These are phyloP conservation scores for Dipodomys stephensi DNA, from an alignment of 2,113 vertebrate species.

Conservation along the genomic window DNA sequence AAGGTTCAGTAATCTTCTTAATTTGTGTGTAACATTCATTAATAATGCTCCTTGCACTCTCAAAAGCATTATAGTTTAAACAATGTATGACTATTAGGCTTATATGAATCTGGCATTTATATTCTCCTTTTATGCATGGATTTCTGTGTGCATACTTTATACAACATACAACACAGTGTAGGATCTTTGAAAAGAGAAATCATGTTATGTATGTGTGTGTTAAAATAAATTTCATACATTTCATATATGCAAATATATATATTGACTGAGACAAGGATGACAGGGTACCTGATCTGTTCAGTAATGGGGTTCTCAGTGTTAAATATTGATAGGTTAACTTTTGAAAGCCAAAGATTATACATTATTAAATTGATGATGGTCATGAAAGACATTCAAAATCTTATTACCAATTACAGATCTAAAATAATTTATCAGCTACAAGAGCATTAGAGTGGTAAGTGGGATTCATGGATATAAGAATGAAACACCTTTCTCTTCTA, in stretches of 20 bases:
- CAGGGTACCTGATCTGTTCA: slow-evolving; percentile 1
- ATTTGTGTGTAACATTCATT: not conserved
- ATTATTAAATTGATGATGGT: slow-evolving; percentile 24
- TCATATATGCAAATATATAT: not conserved
- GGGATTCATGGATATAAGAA: not conserved
- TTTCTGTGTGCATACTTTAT: not conserved
- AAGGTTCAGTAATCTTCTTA: not conserved
- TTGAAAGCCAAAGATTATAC: not conserved
- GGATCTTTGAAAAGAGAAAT: not conserved
- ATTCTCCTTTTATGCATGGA: not conserved
- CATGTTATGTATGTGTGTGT: not conserved
- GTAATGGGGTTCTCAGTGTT: not conserved
- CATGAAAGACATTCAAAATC: not conserved
- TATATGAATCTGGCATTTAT: not conserved
- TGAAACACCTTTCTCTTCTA: not conserved
- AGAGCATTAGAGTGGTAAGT: not conserved
- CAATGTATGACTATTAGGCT: not conserved
- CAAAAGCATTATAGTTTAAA: not conserved
- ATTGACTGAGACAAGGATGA: not conserved
- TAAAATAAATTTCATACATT: not conserved
- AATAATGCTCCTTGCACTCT: not conserved
- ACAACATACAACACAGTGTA: not conserved
- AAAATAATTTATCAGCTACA: not conserved
- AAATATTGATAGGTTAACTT: slow-evolving; percentile 10
- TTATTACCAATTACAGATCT: slow-evolving; percentile 17